These are phyloP conservation scores for Drosophila testacea DNA, from an alignment of 2,888 invertebrate genomes.

Conservation along the genomic window DNA sequence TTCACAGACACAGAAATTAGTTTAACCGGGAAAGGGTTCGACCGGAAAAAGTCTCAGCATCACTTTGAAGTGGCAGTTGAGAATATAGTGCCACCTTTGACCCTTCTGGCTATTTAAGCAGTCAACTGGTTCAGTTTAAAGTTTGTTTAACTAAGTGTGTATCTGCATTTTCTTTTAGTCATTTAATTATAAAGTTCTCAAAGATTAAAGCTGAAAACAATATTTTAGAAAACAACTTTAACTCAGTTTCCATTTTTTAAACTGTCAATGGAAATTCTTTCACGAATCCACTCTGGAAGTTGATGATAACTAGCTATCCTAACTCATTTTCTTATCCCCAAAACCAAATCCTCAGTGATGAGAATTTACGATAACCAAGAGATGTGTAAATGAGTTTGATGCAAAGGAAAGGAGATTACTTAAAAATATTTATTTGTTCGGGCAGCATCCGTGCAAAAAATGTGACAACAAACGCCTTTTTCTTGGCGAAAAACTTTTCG, in stretches of 20 bases:
- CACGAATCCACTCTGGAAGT: neutral
- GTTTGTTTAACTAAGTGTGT: neutral
- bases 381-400: conserved; percentile 7
- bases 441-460: conserved; percentile 7
- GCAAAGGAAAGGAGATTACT: neutral
- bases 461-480: conserved; percentile 15
- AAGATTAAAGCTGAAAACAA: neutral
- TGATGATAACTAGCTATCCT: too few species aligned
- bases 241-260: neutral
- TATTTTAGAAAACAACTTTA: too few species aligned
- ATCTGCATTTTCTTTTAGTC: neutral
- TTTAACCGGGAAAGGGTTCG: neutral
- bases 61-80: conserved; percentile 7
- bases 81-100: neutral
- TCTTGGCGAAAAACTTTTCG: conserved; percentile 11
- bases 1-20: neutral
- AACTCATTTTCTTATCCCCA: neutral
- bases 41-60: conserved; percentile 2
- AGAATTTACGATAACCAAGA: conserved; percentile 3
- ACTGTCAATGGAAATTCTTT: neutral
- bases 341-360: neutral
- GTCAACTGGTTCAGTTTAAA: neutral
- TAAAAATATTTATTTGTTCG: conserved; percentile 21
- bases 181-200: neutral
- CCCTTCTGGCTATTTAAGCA: conserved; percentile 11